Base-by-base conservation (phyloP, 2,113 vertebrate species). In the Mobula hypostoma region DNA sequence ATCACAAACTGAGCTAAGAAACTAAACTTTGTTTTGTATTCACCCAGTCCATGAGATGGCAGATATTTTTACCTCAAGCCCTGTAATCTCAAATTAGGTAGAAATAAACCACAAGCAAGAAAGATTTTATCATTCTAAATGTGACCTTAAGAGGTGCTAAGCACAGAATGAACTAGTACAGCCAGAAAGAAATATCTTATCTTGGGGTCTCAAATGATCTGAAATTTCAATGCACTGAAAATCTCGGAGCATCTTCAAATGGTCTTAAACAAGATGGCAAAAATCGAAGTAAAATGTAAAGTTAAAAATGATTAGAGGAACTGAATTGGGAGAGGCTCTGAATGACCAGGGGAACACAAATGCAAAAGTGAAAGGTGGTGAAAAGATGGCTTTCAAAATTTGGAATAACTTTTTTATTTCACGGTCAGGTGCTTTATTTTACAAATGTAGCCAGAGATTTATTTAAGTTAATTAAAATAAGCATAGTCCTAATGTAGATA, bases 271-370 rank as follows among this genome's bases (percentile, higher is more conserved):
- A 85, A 1, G 2, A 61, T 12, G 19, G 8, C 9, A 27, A 58
- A 85, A 85, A 8, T 19, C 56, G 7, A 21, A 85, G 48, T 21
- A 61, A 94, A 96, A 96, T 66, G 0, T 9, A 95, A 95, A 94
- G n/a, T n/a, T 14, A 77, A 88, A 56, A 88, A 29, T 14, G 15
- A 88, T 27, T 56, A 27, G 29, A 24, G 85, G 29, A 63, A 40
- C 32, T 14, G 32, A 27, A 36, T 48, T 9, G 91, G 4, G 58
- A 48, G 19, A 24, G 21, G 21, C 19, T 24, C 72, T 66, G 63
- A 66, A 66, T 66, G 63, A 66, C 14, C 63, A 66, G 63, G 63
- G 63, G 63, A 24, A 24, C 11, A 70, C 12, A 74, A 74, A 74
- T 24, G 17, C 72, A 40, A 21, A 56, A 83, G 61, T 1, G 40